Evolutionary conservation across 2,797 vertebrate species (phyloP).

Genomic region (Enteromius paludinosus): DNA sequence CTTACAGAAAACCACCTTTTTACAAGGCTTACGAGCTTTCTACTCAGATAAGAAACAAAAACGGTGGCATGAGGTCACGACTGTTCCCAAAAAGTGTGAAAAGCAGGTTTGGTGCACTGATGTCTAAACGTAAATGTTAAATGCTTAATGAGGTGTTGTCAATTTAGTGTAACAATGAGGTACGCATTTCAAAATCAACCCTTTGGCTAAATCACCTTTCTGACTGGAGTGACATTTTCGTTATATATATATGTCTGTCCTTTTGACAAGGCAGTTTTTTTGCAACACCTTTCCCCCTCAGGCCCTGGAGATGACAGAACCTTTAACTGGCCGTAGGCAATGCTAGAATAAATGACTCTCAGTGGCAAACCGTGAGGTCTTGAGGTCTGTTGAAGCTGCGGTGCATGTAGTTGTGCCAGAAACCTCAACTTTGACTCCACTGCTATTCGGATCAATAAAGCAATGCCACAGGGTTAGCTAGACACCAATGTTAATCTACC

Average conservation of each 20-base stretch:
- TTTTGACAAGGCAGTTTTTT: not conserved
- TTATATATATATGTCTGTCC: constrained; percentile 3
- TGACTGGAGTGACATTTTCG: constrained; percentile 9
- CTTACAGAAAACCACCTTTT: too few species aligned
- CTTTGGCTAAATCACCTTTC: constrained; percentile 14
- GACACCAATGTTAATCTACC: not conserved
- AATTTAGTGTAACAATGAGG: constrained; percentile 17
- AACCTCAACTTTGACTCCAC: not conserved
- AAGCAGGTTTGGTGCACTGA: not conserved
- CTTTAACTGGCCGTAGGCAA: constrained; percentile 14
- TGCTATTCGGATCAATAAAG: constrained; percentile 12
- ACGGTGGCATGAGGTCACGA: not conserved
- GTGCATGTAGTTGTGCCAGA: not conserved
- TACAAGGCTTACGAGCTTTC: too few species aligned
- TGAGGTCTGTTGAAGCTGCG: not conserved
- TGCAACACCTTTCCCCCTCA: constrained; percentile 40
- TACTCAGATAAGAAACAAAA: not conserved
- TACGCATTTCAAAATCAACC: constrained; percentile 38
- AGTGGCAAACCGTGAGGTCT: not conserved
- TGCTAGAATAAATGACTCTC: constrained; percentile 21
- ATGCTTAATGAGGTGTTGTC: constrained; percentile 17
- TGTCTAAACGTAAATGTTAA: constrained; percentile 17
- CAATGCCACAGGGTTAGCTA: constrained; percentile 7
- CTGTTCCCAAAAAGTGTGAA: constrained; percentile 2
- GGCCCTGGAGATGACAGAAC: constrained; percentile 34